Evolutionary conservation across 2,113 vertebrate species (phyloP).

Genomic region (Chaetorhynchus papuensis): DNA sequence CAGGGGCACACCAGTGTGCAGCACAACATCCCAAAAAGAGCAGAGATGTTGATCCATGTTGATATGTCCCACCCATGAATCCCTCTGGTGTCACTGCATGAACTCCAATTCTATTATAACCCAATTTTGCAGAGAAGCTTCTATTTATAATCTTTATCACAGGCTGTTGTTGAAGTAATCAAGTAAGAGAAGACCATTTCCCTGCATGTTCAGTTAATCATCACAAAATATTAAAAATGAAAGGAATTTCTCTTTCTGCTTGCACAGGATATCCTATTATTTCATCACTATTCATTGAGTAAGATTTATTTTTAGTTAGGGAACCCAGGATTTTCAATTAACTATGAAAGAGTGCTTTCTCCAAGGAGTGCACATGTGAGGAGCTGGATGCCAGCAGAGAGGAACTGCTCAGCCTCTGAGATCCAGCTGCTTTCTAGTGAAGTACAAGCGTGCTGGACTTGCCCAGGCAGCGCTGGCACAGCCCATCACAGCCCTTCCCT

Average conservation of each 20-base stretch:
- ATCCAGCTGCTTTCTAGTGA: not conserved
- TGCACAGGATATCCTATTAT: not conserved
- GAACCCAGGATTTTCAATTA: slow-evolving; percentile 34
- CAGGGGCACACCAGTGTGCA: not conserved
- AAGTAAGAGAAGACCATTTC: not conserved
- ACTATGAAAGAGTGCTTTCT: not conserved
- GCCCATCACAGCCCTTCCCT: not conserved
- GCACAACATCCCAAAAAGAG: no score
- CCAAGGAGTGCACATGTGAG: not conserved
- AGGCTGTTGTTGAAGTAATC: not conserved
- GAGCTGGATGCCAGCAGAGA: not conserved
- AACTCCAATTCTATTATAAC: not conserved
- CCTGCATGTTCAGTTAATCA: not conserved
- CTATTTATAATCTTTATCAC: not conserved
- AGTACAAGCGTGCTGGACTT: not conserved
- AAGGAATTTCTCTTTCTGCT: not conserved
- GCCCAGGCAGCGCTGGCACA: not conserved
- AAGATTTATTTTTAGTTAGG: slow-evolving; percentile 31
- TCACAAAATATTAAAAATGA: not conserved
- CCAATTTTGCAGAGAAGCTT: not conserved
- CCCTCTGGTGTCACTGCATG: not conserved
- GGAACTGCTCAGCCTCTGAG: not conserved
- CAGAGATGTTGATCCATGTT: accelerated
- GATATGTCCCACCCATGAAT: not conserved
- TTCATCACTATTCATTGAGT: slow-evolving; percentile 4